Conservation (phyloP, 2,797 vertebrate genomes). For the Pitangus sulphuratus region DNA sequence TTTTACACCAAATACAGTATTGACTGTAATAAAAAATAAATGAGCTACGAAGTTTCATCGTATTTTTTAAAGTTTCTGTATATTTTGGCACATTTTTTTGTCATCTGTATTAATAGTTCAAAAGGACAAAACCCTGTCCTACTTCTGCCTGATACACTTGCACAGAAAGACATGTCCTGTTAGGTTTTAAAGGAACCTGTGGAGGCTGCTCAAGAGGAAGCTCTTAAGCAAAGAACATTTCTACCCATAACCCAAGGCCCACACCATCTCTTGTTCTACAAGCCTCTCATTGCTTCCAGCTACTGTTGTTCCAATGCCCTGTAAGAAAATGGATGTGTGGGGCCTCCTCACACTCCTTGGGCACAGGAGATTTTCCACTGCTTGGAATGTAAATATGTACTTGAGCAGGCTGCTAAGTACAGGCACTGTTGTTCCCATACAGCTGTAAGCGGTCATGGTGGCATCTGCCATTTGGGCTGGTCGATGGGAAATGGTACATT, state of each 20-base stretch:
- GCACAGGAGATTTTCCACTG: neutral
- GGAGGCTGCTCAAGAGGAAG: neutral
- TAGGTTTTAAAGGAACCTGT: neutral
- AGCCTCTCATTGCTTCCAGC: neutral
- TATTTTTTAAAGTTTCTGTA: neutral
- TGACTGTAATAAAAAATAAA: neutral
- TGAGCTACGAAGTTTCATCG: neutral
- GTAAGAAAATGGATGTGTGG: neutral
- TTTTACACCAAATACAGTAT: neutral
- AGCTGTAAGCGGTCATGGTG: fast-evolving
- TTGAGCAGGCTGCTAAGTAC: no score
- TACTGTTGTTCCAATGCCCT: neutral
- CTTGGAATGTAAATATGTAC: neutral
- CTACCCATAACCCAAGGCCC: neutral
- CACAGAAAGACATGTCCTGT: neutral
- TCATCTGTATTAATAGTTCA: neutral
- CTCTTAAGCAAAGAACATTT: neutral
- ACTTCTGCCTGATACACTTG: neutral
- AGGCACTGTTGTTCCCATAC: neutral
- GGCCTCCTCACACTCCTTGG: neutral
- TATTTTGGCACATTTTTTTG: neutral
- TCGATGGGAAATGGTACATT: fast-evolving
- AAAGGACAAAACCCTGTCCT: neutral
- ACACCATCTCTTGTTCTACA: fast-evolving
- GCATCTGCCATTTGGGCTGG: fast-evolving